A percentile compares a stretch with the other conserved stretches of the same genome.
phyloP scores from a whole-genome alignment of 2,113 vertebrate genomes.

The Lophius piscatorius region DNA sequence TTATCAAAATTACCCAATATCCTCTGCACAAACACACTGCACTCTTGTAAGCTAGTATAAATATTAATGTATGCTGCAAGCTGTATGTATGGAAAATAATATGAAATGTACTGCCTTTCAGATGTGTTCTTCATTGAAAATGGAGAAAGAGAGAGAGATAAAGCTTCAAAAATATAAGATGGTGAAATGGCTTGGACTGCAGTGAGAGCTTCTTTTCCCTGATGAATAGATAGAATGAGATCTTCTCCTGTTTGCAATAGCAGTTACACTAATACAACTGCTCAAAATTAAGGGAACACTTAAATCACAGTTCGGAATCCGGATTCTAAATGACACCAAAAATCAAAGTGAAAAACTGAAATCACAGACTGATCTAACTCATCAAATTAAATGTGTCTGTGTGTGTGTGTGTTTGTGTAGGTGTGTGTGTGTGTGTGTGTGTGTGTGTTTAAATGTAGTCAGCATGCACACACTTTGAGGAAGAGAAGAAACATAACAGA shows the following conservation, averaged over 20 bases:
- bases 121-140: conserved; percentile 64
- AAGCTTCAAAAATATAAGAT: conserved; percentile 45
- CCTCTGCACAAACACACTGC: not conserved
- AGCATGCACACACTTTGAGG: too few species aligned
- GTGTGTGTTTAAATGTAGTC: too few species aligned
- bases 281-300: conserved; percentile 36
- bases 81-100: conserved; percentile 35
- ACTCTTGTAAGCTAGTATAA: conserved; percentile 21
- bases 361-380: too few species aligned
- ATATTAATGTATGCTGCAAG: conserved; percentile 22
- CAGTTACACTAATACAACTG: not conserved
- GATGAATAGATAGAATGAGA: conserved; percentile 13
- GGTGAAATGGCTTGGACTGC: conserved; percentile 36
- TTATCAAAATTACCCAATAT: conserved; percentile 15
- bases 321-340: too few species aligned
- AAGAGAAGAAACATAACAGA: too few species aligned
- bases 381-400: too few species aligned
- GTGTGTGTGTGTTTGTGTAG: too few species aligned
- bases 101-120: conserved; percentile 21
- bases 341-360: too few species aligned
- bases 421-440: too few species aligned
- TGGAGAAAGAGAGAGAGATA: too few species aligned
- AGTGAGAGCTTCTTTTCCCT: not conserved
- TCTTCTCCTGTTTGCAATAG: conserved; percentile 3
- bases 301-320: too few species aligned